Evolutionary conservation across 2,888 invertebrate genomes (phyloP), one percentile per base, ranked within the genome.

Genomic region (Drosophila sordidapex): DNA sequence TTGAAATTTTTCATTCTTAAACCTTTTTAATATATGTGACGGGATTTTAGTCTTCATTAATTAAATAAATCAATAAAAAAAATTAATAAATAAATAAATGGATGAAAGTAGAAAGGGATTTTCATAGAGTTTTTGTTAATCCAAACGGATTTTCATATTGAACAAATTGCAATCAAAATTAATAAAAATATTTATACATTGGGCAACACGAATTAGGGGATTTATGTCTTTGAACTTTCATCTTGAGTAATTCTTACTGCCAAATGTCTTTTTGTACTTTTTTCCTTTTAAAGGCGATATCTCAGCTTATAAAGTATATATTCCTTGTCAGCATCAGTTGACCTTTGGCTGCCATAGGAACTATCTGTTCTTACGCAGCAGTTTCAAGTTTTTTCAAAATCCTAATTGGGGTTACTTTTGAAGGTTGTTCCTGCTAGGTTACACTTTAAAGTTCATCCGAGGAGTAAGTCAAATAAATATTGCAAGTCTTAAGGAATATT

Each of bases 1-100:
- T 13, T 13, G 0, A 2, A 7, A 21, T 21, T 2, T 3, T 0
- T 11, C 2, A n/a, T 11, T 21, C 11, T n/a, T 1, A 21, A 40
- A 46, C 3, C 13, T 3, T 13, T 43, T 46, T 2, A 21, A 46
- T 7, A 46, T 7, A 21, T 21, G 4, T 21, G 1, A 2, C 4
- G 3, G 1, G 7, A 1, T 21, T 13, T 46, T 21, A 7, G 7
- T 7, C 13, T 7, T 46, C 7, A 2, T 25, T 15, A 46, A 4
- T 15, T 8, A 8, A 46, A 4, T 4, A 46, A 4, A 3, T 38
- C 0, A 18, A 7, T 7, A 25, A 7, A 6, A 21, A 3, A 21
- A 43, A 21, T 7, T 3, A n/a, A 21, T 21, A 1, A 21, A 7
- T 21, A 46, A 13, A 0, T 21, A 46, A 1, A 46, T 13, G 1